Percentiles rank a stretch among this genome's conserved stretches.
Conservation (phyloP, 2,888 invertebrate genomes). For the Luffia ferchaultella region DNA sequence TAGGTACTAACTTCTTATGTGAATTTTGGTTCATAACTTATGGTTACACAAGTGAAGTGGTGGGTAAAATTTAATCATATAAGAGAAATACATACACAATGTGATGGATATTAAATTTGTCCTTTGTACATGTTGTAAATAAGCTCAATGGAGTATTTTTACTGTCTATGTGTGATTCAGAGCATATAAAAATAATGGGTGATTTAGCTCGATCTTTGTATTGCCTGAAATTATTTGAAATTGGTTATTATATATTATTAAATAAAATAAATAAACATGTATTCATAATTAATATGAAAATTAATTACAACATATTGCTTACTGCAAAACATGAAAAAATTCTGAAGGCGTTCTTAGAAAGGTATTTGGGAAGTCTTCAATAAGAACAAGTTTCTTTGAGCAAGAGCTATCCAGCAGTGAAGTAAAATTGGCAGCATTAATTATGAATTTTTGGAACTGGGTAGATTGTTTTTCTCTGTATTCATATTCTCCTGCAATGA, state of each 20-base stretch:
- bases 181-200: constrained; percentile 75
- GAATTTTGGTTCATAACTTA: no score
- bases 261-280: not conserved
- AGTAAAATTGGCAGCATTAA: constrained; percentile 79
- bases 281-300: not conserved
- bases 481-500: constrained; percentile 47
- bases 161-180: constrained; percentile 70
- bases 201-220: constrained; percentile 69
- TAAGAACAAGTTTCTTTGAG: constrained; percentile 67
- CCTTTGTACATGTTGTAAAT: constrained; percentile 70
- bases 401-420: constrained; percentile 62
- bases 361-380: constrained; percentile 86
- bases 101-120: constrained; percentile 70
- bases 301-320: constrained; percentile 22
- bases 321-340: constrained; percentile 76
- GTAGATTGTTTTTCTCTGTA: constrained; percentile 69
- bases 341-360: constrained; percentile 71
- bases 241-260: not conserved
- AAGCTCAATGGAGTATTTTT: constrained; percentile 68
- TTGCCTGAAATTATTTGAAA: constrained; percentile 45
- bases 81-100: constrained; percentile 65
- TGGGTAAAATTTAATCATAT: constrained; percentile 1
- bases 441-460: constrained; percentile 78
- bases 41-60: no score
- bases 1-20: no score